Percentiles rank a stretch among this genome's conserved stretches.
Conservation (phyloP, 2,797 vertebrate species). For the Mormyrus hasselquistii region DNA sequence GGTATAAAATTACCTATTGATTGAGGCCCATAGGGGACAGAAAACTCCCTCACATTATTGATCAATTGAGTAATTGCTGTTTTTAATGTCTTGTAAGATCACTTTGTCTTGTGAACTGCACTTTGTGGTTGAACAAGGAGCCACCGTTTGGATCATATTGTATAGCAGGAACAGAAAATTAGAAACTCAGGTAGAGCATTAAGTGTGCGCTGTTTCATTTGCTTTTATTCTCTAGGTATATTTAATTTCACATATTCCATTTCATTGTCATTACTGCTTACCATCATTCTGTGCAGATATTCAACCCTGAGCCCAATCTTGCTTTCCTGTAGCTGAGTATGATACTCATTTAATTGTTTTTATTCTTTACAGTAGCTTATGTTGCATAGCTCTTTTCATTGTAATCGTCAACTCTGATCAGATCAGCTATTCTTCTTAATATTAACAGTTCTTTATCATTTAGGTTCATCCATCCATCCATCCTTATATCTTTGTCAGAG, state of each 20-base stretch:
- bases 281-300: neutral
- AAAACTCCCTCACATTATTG: conserved; percentile 2
- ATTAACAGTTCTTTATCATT: neutral
- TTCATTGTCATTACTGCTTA: neutral
- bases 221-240: neutral
- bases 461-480: neutral
- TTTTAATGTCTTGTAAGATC: conserved; percentile 18
- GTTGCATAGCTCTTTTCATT: neutral
- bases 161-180: neutral
- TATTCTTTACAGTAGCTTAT: neutral
- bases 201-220: neutral
- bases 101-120: neutral
- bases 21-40: neutral
- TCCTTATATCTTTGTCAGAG: neutral
- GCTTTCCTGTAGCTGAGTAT: neutral
- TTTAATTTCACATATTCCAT: neutral
- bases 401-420: neutral
- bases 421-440: neutral
- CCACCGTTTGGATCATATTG: neutral
- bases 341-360: neutral
- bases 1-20: conserved; percentile 19
- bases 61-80: conserved; percentile 17
- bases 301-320: neutral
- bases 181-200: neutral
- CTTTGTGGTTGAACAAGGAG: conserved; percentile 9